Evolutionary conservation across 2,113 vertebrate genomes (phyloP).

Genomic region (Anhinga rufa): DNA sequence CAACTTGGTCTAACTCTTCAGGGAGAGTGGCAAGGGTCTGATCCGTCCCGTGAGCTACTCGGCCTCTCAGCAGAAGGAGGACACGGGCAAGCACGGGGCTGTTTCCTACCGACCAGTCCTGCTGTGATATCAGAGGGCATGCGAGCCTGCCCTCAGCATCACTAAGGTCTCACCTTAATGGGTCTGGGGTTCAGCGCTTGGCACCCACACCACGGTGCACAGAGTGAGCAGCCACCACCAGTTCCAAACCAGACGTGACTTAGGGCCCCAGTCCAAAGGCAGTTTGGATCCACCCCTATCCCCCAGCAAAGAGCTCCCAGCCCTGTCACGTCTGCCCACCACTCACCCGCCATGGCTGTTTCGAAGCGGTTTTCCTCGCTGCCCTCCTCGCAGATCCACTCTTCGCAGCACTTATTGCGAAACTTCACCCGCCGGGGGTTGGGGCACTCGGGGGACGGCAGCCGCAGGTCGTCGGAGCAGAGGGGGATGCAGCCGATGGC

Average conservation of each 20-base stretch:
- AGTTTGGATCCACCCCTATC: too few relatives aligned
- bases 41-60: neutral
- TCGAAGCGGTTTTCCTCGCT: constrained; percentile 3
- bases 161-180: neutral
- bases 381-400: constrained; percentile 74
- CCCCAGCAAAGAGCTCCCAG: neutral
- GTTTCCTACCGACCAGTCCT: neutral
- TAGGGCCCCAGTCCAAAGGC: neutral
- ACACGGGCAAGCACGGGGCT: accelerated
- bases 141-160: neutral
- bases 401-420: constrained; percentile 76
- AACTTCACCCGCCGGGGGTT: constrained; percentile 60
- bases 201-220: neutral
- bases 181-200: neutral
- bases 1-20: neutral
- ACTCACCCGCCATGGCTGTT: constrained; percentile 56
- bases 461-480: constrained; percentile 58
- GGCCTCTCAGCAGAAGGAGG: neutral
- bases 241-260: neutral
- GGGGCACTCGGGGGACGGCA: constrained; percentile 71
- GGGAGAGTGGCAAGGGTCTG: neutral
- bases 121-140: neutral
- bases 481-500: constrained; percentile 75
- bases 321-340: accelerated
- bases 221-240: neutral